Base-by-base conservation (phyloP, 2,888 invertebrate genomes). In the Lordiphosa andalusiaca region DNA sequence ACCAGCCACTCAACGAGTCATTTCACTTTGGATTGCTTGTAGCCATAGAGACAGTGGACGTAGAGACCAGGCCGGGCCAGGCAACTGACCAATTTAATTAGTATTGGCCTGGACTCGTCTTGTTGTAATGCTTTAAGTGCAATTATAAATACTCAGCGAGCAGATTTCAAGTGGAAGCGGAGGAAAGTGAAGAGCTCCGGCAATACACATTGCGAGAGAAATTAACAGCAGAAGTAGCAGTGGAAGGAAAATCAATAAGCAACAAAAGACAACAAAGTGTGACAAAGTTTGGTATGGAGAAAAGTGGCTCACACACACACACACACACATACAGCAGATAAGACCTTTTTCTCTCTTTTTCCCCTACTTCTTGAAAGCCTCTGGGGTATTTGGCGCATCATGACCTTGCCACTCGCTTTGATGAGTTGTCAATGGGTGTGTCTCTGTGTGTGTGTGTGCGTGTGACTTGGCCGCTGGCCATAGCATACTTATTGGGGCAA, bases 41-140 rank as follows among this genome's bases (percentile, higher is more conserved):
- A 51, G 62, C 61, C 49, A 60, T 53, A 59, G 54, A 66, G 66
- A 36, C 42, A 49, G 47, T 46, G 23, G 16, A 16, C 16, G 16
- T 1, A 16, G 1, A 16, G 16, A 2, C 16, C 16, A 16, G 37
- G 51, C 13, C 30, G 3, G 16, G 46, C 49, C 59, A 54, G 30
- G 44, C 44, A 70, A 74, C 67, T 63, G 78, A 78, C 58, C 71
- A 81, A 82, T 71, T 78, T 82, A 81, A 81, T 84, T 80, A 81
- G 67, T 75, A 68, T 71, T 67, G 68, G 38, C 25, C 19, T 5
- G 10, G 25, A 53, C 46, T 13, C 16, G 6, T 25, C 33, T 30
- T 39, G 47, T 78, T 52, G 56, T 49, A 63, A 63, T 53, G 58
- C 71, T 61, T 57, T 69, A 72, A 84, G 80, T 69, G 80, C 84